Evolutionary conservation across 2,888 invertebrate genomes (phyloP).

Genomic region (Caenorhabditis becei): DNA sequence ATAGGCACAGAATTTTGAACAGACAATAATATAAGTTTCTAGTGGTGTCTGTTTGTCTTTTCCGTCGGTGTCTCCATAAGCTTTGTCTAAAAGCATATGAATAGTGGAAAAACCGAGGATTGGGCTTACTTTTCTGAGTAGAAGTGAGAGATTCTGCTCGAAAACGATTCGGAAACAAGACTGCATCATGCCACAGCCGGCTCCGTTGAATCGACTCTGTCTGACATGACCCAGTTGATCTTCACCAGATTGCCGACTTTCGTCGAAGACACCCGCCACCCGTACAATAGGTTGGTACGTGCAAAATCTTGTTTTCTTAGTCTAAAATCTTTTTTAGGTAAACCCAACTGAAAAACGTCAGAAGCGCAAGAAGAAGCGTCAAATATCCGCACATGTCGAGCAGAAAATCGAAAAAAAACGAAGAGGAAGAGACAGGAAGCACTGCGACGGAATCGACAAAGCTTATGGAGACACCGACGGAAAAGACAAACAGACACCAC

Average conservation of each 20-base stretch:
- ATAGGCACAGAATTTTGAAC: no score
- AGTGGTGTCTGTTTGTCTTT: no score
- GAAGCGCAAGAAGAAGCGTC: constrained; percentile 83
- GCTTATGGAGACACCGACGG: constrained; percentile 28
- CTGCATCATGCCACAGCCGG: no score
- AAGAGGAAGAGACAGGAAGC: constrained; percentile 29
- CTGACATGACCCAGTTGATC: constrained; percentile 96
- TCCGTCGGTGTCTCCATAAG: no score
- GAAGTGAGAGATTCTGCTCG: no score
- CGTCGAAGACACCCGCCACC: constrained; percentile 84
- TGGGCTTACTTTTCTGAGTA: no score
- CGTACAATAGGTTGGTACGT: constrained; percentile 83
- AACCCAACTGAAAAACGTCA: constrained; percentile 81
- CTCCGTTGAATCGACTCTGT: constrained; percentile 95
- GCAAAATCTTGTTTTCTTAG: no score
- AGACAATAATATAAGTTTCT: no score
- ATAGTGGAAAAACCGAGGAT: no score
- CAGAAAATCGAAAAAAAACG: constrained; percentile 22
- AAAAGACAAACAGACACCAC: no score
- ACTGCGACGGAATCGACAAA: constrained; percentile 43
- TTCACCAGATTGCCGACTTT: constrained; percentile 88
- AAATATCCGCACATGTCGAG: constrained; percentile 30
- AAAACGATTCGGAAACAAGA: no score
- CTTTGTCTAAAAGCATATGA: no score
- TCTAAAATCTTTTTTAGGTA: constrained; percentile 79